A percentile compares a stretch with the other conserved stretches of the same genome.
These are phyloP conservation scores for Myiothlypis coronata DNA, from an alignment of 2,797 vertebrate species.

Conservation along the genomic window DNA sequence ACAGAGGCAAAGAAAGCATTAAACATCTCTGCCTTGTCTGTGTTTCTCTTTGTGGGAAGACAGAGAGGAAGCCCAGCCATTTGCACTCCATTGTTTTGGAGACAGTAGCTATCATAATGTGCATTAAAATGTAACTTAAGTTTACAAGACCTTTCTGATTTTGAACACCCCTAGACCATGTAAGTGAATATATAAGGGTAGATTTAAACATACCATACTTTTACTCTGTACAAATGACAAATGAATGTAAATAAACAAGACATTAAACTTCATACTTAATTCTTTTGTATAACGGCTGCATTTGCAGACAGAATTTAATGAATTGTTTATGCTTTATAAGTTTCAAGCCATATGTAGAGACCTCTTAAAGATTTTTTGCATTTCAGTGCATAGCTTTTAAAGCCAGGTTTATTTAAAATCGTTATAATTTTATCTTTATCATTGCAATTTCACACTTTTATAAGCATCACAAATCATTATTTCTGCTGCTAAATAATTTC, in stretches of 20 bases:
- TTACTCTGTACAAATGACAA: neutral
- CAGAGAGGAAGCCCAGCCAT: neutral
- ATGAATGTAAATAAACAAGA: neutral
- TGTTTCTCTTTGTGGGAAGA: neutral
- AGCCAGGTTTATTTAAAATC: neutral
- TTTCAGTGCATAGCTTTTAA: neutral
- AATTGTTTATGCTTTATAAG: neutral
- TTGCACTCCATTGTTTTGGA: neutral
- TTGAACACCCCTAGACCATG: neutral
- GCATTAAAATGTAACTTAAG: neutral
- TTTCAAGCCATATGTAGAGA: neutral
- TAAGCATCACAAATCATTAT: neutral
- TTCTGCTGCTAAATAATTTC: neutral
- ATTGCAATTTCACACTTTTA: neutral
- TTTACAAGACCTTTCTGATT: neutral
- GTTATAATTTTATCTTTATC: neutral
- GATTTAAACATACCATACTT: neutral
- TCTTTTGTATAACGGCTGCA: neutral
- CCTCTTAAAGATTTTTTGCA: neutral
- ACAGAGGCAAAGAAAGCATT: neutral
- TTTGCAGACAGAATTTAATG: neutral
- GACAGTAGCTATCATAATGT: neutral
- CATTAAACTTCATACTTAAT: neutral
- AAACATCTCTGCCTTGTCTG: neutral
- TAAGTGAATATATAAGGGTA: neutral